Percentiles rank a stretch among this genome's conserved stretches.
phyloP scores from a whole-genome alignment of 2,113 vertebrate species.

The Chaenocephalus aceratus region DNA sequence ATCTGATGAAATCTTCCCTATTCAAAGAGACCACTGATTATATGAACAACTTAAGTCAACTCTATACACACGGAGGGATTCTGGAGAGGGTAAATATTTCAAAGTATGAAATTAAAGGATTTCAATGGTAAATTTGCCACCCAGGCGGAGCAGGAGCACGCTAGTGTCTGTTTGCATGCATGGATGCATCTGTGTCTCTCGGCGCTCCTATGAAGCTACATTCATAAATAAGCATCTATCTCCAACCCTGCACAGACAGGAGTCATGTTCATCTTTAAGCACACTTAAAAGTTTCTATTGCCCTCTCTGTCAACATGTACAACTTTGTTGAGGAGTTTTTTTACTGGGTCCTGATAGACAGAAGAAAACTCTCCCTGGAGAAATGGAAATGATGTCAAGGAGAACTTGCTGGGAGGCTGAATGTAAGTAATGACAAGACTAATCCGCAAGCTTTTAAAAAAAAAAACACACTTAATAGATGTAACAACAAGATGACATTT shows the following conservation, averaged over 20 bases:
- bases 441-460: slow-evolving; percentile 20
- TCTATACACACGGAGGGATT: slow-evolving; percentile 37
- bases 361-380: slow-evolving; percentile 8
- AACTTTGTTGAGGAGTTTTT: slow-evolving; percentile 23
- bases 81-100: slow-evolving; percentile 40
- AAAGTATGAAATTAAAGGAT: slow-evolving; percentile 52
- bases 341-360: slow-evolving; percentile 15
- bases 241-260: not conserved
- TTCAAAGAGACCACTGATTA: slow-evolving; percentile 31
- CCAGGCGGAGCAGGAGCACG: slow-evolving; percentile 4
- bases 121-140: slow-evolving; percentile 26
- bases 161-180: slow-evolving; percentile 1
- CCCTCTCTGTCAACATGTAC: slow-evolving; percentile 1
- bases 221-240: slow-evolving; percentile 16
- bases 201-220: slow-evolving; percentile 1
- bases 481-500: slow-evolving; percentile 18
- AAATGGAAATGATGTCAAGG: slow-evolving; percentile 16
- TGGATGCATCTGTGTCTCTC: slow-evolving; percentile 17
- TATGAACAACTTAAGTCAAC: slow-evolving; percentile 28
- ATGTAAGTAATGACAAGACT: slow-evolving; percentile 28
- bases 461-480: slow-evolving; percentile 44
- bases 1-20: slow-evolving; percentile 22
- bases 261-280: slow-evolving; percentile 18
- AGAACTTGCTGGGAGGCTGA: slow-evolving; percentile 20
- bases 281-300: slow-evolving; percentile 31